phyloP scores from a whole-genome alignment of 2,797 vertebrate genomes.

The Myiothlypis coronata region DNA sequence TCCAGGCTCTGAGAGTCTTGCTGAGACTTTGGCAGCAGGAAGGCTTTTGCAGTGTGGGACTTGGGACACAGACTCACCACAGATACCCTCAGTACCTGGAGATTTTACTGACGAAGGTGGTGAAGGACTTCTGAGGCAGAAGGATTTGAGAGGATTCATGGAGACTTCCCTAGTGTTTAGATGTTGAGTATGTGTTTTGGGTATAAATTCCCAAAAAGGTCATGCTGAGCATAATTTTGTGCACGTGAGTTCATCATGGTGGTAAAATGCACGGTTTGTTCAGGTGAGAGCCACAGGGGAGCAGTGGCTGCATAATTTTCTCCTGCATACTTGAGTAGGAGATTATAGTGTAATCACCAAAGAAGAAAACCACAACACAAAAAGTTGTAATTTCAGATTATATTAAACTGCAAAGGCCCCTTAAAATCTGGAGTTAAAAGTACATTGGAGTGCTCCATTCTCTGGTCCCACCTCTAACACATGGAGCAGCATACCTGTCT shows the following conservation, averaged over 20 bases:
- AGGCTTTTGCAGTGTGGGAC: neutral
- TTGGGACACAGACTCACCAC: neutral
- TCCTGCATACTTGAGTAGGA: neutral
- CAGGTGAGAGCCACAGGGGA: neutral
- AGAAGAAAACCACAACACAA: neutral
- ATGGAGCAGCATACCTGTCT: neutral
- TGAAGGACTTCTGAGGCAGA: neutral
- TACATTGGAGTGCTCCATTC: neutral
- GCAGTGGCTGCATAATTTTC: neutral
- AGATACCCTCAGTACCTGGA: neutral
- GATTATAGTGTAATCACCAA: neutral
- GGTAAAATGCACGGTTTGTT: neutral
- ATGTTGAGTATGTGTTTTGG: neutral
- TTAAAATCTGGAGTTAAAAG: neutral
- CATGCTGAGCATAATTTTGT: neutral
- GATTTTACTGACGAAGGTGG: neutral
- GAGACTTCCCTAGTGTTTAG: neutral
- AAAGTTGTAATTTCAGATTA: neutral
- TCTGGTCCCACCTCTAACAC: rapidly evolving
- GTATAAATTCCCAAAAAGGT: neutral
- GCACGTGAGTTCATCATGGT: rapidly evolving
- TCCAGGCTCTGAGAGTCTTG: neutral
- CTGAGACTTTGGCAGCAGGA: neutral
- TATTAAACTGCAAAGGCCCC: neutral
- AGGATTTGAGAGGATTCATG: neutral